phyloP scores from a whole-genome alignment of 1,140 invertebrate species.

The Lordiphosa clarofinis region DNA sequence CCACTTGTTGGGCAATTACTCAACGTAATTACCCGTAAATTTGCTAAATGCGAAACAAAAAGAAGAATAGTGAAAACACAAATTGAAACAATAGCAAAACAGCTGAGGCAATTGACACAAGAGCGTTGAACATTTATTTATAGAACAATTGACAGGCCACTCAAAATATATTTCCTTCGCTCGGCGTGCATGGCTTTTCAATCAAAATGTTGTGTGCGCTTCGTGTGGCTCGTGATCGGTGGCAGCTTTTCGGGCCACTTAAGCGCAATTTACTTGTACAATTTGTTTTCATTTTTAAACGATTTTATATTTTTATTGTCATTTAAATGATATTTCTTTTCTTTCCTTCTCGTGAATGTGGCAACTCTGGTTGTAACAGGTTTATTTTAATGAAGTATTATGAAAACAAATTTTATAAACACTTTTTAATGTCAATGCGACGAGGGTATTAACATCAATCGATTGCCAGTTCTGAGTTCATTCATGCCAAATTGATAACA shows the following conservation, averaged over 20 bases:
- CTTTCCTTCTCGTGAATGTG: conserved; percentile 1
- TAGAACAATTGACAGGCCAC: conserved; percentile 70
- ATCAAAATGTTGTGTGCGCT: conserved; percentile 33
- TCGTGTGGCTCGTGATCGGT: conserved; percentile 41
- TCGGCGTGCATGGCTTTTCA: conserved; percentile 46
- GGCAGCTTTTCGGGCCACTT: conserved; percentile 56
- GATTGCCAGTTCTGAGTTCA: conserved; percentile 55
- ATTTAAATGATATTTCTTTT: conserved; percentile 43
- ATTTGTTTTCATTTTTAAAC: conserved; percentile 75
- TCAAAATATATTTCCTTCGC: conserved; percentile 35
- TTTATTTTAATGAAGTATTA: conserved; percentile 62
- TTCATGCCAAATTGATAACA: conserved; percentile 71
- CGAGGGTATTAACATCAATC: conserved; percentile 71
- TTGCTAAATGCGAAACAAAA: conserved; percentile 29
- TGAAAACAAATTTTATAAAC: conserved; percentile 55
- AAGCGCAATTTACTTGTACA: conserved; percentile 68
- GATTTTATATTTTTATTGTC: conserved; percentile 71
- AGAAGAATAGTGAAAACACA: conserved; percentile 34
- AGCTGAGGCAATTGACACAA: conserved; percentile 25
- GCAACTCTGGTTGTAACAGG: conserved; percentile 55
- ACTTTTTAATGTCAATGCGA: conserved; percentile 62
- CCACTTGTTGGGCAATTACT: conserved; percentile 51
- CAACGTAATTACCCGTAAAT: conserved; percentile 55
- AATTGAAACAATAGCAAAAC: conserved; percentile 52
- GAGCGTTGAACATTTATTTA: conserved; percentile 52